Conservation (phyloP, 2,113 vertebrate genomes). For the Chlamydotis undulata region DNA sequence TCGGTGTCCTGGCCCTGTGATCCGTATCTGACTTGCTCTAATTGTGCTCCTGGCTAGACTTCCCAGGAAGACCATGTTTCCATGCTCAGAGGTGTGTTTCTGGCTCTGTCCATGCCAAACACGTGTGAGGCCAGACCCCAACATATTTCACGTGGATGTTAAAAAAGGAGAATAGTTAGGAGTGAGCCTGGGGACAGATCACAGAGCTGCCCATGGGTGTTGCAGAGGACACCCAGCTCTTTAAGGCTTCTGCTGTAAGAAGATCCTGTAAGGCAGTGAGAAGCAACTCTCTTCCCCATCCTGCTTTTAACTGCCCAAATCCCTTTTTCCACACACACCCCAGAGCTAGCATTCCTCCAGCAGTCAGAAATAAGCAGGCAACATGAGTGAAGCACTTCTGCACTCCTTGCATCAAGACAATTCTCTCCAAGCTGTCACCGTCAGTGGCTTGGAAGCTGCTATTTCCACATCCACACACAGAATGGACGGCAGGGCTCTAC, state of each 20-base stretch:
- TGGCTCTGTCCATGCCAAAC: not conserved
- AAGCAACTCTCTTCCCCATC: not conserved
- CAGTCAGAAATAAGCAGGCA: conserved; percentile 35
- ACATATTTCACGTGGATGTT: not conserved
- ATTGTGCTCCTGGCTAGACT: not conserved
- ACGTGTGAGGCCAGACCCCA: not conserved
- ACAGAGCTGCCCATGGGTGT: not conserved
- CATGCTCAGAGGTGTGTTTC: not conserved
- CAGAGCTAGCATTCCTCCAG: not conserved
- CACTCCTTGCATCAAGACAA: conserved; percentile 24
- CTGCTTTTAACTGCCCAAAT: conserved; percentile 17
- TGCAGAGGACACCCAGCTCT: not conserved
- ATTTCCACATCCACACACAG: not conserved
- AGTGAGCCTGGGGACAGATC: not conserved
- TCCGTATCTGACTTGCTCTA: conserved; percentile 24
- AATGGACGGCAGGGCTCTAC: not conserved
- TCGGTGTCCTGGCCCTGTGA: conserved; percentile 22
- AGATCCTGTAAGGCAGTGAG: not conserved
- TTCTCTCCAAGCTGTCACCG: conserved; percentile 3
- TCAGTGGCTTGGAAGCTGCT: not conserved
- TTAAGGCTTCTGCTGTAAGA: not conserved
- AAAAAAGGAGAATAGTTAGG: not conserved
- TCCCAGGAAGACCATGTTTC: not conserved
- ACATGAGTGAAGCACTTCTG: not conserved
- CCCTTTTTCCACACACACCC: conserved; percentile 16